Evolutionary conservation across 2,797 vertebrate genomes (phyloP).

Genomic region (Phylloscopus collybita): DNA sequence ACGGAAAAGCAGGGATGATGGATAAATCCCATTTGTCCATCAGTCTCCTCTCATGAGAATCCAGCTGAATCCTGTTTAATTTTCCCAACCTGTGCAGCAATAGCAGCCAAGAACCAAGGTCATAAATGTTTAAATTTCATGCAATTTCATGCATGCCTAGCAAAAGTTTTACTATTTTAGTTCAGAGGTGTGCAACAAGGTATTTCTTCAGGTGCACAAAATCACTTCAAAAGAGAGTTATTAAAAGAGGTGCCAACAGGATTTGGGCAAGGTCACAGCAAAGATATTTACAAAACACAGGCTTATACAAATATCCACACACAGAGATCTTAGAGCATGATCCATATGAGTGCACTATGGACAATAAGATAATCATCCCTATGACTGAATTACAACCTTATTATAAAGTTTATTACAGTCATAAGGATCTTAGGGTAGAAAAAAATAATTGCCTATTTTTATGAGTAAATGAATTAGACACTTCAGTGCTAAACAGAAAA

Average conservation of each 20-base stretch:
- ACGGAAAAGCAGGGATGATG: neutral
- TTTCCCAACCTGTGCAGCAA: neutral
- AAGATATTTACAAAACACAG: neutral
- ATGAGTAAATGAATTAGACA: neutral
- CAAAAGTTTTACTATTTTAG: conserved; percentile 5
- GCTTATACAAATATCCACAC: neutral
- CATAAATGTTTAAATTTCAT: conserved; percentile 17
- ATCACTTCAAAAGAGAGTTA: neutral
- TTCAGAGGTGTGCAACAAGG: neutral
- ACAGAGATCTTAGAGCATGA: neutral
- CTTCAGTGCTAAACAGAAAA: neutral
- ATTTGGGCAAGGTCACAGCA: neutral
- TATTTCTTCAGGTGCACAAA: conserved; percentile 2
- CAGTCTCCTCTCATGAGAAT: neutral
- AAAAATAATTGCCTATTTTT: neutral
- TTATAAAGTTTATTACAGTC: neutral
- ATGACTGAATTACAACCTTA: neutral
- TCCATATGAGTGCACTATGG: neutral
- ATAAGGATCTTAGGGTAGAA: neutral
- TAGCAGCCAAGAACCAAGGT: neutral
- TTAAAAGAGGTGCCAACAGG: neutral
- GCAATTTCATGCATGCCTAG: neutral
- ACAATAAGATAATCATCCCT: neutral
- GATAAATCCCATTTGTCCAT: neutral
- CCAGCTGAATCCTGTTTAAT: neutral